phyloP scores from a whole-genome alignment of 2,888 invertebrate species.

The Tigriopus californicus region DNA sequence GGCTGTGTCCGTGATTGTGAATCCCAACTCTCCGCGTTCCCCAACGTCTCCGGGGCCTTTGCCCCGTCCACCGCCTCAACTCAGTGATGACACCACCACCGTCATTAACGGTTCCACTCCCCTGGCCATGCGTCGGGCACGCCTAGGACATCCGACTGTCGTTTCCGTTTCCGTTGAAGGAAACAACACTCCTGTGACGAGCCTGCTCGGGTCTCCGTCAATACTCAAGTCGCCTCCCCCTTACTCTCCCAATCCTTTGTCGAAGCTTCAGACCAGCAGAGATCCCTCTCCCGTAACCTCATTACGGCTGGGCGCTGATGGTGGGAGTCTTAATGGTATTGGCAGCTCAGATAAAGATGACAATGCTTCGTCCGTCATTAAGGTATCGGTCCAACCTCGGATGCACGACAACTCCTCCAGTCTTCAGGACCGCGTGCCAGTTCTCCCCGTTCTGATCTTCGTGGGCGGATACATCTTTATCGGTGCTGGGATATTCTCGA shows the following conservation, averaged over 20 bases:
- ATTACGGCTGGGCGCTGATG: too few species aligned
- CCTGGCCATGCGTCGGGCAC: not conserved
- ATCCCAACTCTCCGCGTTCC: not conserved
- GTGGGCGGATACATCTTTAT: constrained; percentile 74
- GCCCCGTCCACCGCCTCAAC: not conserved
- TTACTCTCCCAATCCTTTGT: too few species aligned
- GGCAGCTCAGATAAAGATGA: not conserved
- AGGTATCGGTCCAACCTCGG: not conserved
- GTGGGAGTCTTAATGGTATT: too few species aligned
- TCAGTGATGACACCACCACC: not conserved
- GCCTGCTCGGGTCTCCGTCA: not conserved
- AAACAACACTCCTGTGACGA: not conserved
- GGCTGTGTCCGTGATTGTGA: not conserved
- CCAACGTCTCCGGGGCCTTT: not conserved
- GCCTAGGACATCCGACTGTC: not conserved
- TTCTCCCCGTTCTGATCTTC: constrained; percentile 30
- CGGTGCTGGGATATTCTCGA: constrained; percentile 60
- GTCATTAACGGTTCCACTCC: not conserved
- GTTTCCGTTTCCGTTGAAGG: not conserved
- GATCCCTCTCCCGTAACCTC: not conserved
- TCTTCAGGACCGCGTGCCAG: not conserved
- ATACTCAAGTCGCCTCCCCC: too few species aligned
- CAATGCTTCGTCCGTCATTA: not conserved
- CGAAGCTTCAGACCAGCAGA: not conserved
- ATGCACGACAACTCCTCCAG: not conserved